phyloP scores from a whole-genome alignment of 2,888 invertebrate species.

The Pseudanteris insignis region DNA sequence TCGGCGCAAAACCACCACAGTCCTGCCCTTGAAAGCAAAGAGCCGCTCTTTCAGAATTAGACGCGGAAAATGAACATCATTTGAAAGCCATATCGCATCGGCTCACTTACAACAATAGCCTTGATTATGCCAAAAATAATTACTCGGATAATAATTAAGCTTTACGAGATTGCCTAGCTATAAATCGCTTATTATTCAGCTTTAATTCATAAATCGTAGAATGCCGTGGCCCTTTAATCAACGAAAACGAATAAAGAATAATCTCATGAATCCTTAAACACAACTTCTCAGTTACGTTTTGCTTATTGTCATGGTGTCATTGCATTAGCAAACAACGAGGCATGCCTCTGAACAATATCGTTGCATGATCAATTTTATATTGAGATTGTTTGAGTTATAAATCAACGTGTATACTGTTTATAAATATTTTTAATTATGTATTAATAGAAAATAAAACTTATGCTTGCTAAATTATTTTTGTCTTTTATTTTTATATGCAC shows the following conservation, averaged over 20 bases:
- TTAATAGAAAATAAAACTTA: too few species aligned
- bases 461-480: too few species aligned
- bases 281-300: too few species aligned
- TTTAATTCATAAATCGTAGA: conserved; percentile 27
- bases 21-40: conserved; percentile 24
- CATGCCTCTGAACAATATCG: too few species aligned
- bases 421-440: too few species aligned
- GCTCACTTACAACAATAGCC: conserved; percentile 20
- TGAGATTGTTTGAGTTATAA: too few species aligned
- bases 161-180: conserved; percentile 9
- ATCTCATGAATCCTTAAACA: too few species aligned
- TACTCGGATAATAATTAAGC: conserved; percentile 32
- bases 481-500: too few species aligned
- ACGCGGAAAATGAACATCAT: conserved; percentile 35
- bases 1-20: conserved; percentile 41
- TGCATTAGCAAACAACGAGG: too few species aligned
- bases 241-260: conserved; percentile 5
- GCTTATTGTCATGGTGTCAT: too few species aligned
- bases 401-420: too few species aligned
- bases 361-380: too few species aligned
- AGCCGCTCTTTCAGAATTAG: conserved; percentile 33
- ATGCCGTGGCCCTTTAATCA: conserved; percentile 17
- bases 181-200: conserved; percentile 28
- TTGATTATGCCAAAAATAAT: conserved; percentile 36
- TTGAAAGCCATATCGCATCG: conserved; percentile 26